Evolutionary conservation across 2,113 vertebrate genomes (phyloP).

Genomic region (Phalacrocorax aristotelis): DNA sequence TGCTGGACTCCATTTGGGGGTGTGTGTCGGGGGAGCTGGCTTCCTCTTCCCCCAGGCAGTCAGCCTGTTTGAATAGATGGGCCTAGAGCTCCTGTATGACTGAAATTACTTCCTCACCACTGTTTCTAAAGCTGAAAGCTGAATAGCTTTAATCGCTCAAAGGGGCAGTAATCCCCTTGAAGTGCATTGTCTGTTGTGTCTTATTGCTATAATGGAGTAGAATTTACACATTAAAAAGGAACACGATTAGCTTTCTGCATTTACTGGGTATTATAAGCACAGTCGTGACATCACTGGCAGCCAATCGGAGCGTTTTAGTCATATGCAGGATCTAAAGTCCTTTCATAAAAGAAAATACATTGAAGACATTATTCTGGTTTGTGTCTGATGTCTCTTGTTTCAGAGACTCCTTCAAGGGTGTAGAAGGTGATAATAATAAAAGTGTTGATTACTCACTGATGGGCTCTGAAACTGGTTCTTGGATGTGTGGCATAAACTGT

Average conservation of each 20-base stretch:
- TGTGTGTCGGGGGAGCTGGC: neutral
- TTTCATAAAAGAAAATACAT: constrained; percentile 43
- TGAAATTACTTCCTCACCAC: constrained; percentile 52
- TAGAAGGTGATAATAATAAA: constrained; percentile 31
- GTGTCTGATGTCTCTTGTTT: constrained; percentile 21
- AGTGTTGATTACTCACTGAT: neutral
- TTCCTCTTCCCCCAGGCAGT: constrained; percentile 20
- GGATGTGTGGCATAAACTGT: neutral
- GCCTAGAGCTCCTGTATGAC: constrained; percentile 1
- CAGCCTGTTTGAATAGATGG: constrained; percentile 26
- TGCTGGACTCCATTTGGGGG: neutral
- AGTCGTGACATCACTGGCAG: constrained; percentile 38
- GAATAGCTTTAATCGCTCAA: constrained; percentile 52
- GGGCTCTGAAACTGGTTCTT: constrained; percentile 4
- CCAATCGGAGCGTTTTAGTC: neutral
- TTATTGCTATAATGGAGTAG: constrained; percentile 33
- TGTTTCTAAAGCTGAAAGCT: constrained; percentile 48
- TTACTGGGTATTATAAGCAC: constrained; percentile 45
- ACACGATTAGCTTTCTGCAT: constrained; percentile 65
- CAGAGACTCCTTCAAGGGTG: constrained; percentile 30
- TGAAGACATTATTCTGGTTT: constrained; percentile 29
- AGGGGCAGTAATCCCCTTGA: constrained; percentile 52
- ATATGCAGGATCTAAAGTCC: neutral
- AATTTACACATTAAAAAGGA: constrained; percentile 65
- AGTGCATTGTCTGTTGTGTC: constrained; percentile 25